Evolutionary conservation across 2,797 vertebrate species (phyloP).

Genomic region (Artibeus lituratus): DNA sequence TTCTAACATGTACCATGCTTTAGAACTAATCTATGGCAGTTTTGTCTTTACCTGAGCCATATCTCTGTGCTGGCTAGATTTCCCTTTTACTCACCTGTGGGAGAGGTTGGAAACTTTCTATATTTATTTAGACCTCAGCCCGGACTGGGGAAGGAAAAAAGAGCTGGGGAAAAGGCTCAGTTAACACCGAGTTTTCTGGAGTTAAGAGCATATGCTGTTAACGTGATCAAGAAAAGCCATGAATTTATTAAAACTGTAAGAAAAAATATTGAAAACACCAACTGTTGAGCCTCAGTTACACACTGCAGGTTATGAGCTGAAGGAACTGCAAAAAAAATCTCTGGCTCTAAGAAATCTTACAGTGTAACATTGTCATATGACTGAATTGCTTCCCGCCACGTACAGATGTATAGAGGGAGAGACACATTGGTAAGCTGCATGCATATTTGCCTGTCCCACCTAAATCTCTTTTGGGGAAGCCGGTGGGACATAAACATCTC

Average conservation of each 20-base stretch:
- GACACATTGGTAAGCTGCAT: not conserved
- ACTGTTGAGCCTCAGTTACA: not conserved
- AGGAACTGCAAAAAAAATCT: not conserved
- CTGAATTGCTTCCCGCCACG: not conserved
- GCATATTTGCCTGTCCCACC: constrained; percentile 43
- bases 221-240: not conserved
- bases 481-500: constrained; percentile 34
- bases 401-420: not conserved
- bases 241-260: constrained; percentile 38
- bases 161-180: not conserved
- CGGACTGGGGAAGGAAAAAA: not conserved
- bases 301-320: not conserved
- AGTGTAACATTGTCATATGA: not conserved
- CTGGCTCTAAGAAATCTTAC: not conserved
- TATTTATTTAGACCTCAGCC: not conserved
- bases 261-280: not conserved
- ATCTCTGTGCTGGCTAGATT: not conserved
- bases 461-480: constrained; percentile 3
- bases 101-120: not conserved
- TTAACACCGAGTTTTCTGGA: constrained; percentile 33
- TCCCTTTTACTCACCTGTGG: not conserved
- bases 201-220: not conserved
- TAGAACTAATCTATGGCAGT: not conserved
- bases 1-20: not conserved
- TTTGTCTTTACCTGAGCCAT: not conserved